A percentile compares a stretch with the other conserved stretches of the same genome.
Evolutionary conservation across 2,113 vertebrate genomes (phyloP).

Genomic region (Podiceps cristatus): DNA sequence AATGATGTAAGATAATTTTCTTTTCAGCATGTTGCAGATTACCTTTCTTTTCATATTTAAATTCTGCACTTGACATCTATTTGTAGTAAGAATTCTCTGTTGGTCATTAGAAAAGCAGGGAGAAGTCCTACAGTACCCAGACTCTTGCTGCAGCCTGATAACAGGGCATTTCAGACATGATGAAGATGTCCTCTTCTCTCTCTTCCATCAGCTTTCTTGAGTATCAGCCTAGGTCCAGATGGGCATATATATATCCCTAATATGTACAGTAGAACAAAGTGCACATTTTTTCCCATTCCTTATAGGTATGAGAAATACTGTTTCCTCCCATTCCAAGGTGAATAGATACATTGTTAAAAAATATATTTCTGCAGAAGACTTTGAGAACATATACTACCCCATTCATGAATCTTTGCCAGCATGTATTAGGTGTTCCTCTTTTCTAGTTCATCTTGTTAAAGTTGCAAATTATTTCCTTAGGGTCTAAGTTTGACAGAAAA

Average conservation of each 20-base stretch:
- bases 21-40: neutral
- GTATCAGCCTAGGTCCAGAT: neutral
- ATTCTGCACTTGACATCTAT: neutral
- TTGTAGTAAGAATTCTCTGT: neutral
- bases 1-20: neutral
- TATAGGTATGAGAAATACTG: neutral
- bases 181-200: neutral
- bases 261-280: neutral
- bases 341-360: accelerated
- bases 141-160: neutral
- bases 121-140: neutral
- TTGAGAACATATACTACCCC: neutral
- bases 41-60: neutral
- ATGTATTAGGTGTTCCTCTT: neutral
- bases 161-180: neutral
- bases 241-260: neutral
- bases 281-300: neutral
- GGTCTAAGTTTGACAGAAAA: neutral
- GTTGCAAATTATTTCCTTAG: neutral
- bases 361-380: neutral
- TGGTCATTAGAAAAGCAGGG: neutral
- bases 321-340: neutral
- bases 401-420: neutral
- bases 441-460: neutral
- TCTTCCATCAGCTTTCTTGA: neutral